phyloP scores from a whole-genome alignment of 2,888 invertebrate genomes.

The Agonopterix heracliana region DNA sequence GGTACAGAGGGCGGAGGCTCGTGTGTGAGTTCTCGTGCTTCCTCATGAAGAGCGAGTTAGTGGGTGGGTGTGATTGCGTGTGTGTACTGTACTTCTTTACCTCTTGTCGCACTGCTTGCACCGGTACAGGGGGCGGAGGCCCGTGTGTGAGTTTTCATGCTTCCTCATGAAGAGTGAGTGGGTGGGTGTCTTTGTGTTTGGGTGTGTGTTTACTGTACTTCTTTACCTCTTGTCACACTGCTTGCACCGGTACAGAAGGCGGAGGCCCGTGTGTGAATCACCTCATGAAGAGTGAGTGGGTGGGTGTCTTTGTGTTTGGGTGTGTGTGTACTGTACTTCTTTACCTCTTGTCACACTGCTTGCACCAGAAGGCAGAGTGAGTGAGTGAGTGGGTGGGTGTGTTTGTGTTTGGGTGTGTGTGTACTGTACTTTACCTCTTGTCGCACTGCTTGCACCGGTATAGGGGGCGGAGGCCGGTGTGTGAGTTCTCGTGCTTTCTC shows the following conservation, averaged over 20 bases:
- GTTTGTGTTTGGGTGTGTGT: background rate
- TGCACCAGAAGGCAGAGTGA: background rate
- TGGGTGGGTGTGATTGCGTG: background rate
- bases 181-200: background rate
- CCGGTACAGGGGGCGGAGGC: conserved; percentile 21
- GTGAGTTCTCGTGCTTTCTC: conserved; percentile 41
- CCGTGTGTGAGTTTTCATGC: background rate
- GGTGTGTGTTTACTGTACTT: background rate
- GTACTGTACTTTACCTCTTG: conserved; percentile 25
- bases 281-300: background rate
- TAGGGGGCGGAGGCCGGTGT: conserved; percentile 31
- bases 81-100: conserved; percentile 19
- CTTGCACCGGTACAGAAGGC: background rate
- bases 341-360: too few species aligned
- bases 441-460: conserved; percentile 40
- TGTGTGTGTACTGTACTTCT: background rate
- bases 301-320: background rate
- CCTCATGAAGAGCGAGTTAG: too few species aligned
- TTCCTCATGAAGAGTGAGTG: background rate
- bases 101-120: conserved; percentile 38
- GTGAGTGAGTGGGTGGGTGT: too few species aligned
- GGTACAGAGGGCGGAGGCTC: background rate
- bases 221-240: too few species aligned
- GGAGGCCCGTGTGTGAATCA: background rate
- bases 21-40: conserved; percentile 26